Evolutionary conservation across 2,797 vertebrate genomes (phyloP).

Genomic region (Poeciliopsis paucimaculata): DNA sequence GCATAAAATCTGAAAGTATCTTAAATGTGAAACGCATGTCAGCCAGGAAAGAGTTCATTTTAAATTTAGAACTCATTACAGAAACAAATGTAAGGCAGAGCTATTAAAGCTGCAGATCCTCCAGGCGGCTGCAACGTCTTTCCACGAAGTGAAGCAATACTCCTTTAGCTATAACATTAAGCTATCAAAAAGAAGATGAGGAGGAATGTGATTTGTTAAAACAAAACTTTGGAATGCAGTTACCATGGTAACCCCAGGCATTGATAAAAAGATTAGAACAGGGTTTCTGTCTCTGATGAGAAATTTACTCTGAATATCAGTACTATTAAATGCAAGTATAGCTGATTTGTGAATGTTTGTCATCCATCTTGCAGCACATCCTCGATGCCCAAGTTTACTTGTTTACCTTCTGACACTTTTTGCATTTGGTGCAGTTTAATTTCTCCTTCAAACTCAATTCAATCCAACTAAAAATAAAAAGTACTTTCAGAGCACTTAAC

Average conservation of each 20-base stretch:
- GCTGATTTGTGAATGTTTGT: not conserved
- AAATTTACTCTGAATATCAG: not conserved
- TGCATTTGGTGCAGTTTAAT: slow-evolving; percentile 1
- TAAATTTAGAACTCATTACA: slow-evolving; percentile 3
- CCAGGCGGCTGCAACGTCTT: not conserved
- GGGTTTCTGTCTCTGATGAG: not conserved
- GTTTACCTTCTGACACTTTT: not conserved
- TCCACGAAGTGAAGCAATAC: not conserved
- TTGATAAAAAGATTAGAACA: not conserved
- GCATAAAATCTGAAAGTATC: not conserved
- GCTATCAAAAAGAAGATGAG: not conserved
- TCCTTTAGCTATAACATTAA: not conserved
- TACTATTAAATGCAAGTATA: not conserved
- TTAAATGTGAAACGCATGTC: not conserved
- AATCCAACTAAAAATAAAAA: not conserved
- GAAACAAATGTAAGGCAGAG: slow-evolving; percentile 1
- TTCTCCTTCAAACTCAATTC: not conserved
- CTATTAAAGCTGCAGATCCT: not conserved
- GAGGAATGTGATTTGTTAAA: not conserved
- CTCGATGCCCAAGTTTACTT: not conserved
- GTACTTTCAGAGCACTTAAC: not conserved
- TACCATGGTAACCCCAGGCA: not conserved
- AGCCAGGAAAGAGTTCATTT: not conserved
- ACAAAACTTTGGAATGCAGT: not conserved
- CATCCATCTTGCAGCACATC: not conserved